phyloP scores from a whole-genome alignment of 2,797 vertebrate species.

The Pangasius mekongensis region DNA sequence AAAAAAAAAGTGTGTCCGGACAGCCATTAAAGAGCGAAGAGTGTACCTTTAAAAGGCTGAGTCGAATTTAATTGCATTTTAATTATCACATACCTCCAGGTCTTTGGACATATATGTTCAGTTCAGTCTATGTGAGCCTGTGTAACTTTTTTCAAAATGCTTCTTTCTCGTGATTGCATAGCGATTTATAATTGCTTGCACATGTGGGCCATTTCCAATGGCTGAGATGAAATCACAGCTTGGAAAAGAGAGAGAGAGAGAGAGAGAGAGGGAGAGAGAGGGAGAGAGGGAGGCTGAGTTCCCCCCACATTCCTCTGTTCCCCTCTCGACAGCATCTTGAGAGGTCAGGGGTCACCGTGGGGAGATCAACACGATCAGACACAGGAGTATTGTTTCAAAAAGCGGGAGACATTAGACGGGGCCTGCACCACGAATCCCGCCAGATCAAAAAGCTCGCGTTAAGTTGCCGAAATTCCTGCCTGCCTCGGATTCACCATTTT shows the following conservation, averaged over 20 bases:
- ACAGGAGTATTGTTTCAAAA: conserved; percentile 65
- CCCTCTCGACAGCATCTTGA: conserved; percentile 62
- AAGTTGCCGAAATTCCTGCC: conserved; percentile 60
- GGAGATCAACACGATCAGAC: conserved; percentile 63
- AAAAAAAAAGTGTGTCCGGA: conserved; percentile 2
- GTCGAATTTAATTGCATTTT: neutral
- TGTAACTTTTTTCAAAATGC: conserved; percentile 30
- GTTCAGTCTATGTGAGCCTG: conserved; percentile 26
- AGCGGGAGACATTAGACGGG: conserved; percentile 57
- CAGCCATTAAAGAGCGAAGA: neutral
- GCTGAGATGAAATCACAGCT: conserved; percentile 60
- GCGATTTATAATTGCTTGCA: conserved; percentile 61
- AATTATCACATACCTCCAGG: conserved; percentile 6
- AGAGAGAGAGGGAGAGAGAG: neutral
- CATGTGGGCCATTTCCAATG: conserved; percentile 59
- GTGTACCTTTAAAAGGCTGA: neutral
- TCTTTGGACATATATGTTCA: neutral
- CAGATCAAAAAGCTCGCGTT: conserved; percentile 59
- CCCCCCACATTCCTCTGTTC: conserved; percentile 53
- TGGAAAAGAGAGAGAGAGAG: conserved; percentile 46
- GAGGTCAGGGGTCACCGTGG: conserved; percentile 56
- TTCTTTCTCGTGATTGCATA: conserved; percentile 56
- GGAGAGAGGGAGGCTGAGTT: conserved; percentile 35
- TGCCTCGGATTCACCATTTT: conserved; percentile 55
- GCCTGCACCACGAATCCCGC: conserved; percentile 50